Conservation (phyloP, 2,888 invertebrate species). For the Abrostola triplasia region DNA sequence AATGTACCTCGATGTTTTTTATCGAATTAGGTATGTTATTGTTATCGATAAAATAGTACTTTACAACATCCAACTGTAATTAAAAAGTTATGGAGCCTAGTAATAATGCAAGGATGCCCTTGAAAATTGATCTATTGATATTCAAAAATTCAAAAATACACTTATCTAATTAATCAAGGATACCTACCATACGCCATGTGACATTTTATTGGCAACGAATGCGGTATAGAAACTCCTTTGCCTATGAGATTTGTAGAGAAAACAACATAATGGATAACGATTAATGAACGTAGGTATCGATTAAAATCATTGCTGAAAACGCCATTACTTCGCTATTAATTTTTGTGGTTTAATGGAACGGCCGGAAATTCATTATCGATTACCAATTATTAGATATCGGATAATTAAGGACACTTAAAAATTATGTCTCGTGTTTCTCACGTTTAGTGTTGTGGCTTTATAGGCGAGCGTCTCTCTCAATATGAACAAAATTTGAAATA, state of each 20-base stretch:
- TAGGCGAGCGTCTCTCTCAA: background rate
- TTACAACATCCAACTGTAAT: conserved; percentile 33
- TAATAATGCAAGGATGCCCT: conserved; percentile 12
- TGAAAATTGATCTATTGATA: background rate
- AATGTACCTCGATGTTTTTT: background rate
- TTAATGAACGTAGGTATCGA: conserved; percentile 14
- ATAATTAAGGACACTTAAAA: conserved; percentile 32
- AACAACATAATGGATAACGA: background rate
- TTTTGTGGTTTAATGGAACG: conserved; percentile 55
- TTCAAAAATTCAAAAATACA: background rate
- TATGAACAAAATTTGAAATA: conserved; percentile 17
- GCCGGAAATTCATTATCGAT: conserved; percentile 53
- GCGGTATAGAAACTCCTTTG: background rate
- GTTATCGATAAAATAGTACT: conserved; percentile 36
- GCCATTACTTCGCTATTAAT: conserved; percentile 52
- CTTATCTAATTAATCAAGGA: background rate
- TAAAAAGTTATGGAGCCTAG: conserved; percentile 21
- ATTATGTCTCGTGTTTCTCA: background rate
- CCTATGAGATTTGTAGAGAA: background rate
- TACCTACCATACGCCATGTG: background rate
- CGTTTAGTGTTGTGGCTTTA: conserved; percentile 6
- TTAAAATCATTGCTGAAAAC: conserved; percentile 47
- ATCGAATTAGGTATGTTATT: conserved; percentile 10
- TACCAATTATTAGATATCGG: conserved; percentile 35
- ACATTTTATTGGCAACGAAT: conserved; percentile 4